phyloP scores from a whole-genome alignment of 2,113 vertebrate species.

The Centropus bengalensis region DNA sequence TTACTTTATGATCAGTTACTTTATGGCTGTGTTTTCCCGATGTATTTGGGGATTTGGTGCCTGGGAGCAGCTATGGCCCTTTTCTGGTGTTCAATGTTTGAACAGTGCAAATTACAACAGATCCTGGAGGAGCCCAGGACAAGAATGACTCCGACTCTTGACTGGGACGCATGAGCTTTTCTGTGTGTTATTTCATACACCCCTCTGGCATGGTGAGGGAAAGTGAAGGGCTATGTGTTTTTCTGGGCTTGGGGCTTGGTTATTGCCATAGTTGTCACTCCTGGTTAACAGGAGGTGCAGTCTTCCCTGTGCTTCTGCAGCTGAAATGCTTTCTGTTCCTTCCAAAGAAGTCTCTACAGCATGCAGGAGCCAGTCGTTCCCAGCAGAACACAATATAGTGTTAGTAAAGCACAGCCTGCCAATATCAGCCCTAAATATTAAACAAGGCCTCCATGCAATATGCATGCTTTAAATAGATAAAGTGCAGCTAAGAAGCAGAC shows the following conservation, averaged over 20 bases:
- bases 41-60: neutral
- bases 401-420: neutral
- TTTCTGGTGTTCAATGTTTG: neutral
- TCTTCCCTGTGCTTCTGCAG: neutral
- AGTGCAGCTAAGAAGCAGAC: neutral
- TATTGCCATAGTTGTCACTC: neutral
- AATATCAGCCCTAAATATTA: conserved; percentile 2
- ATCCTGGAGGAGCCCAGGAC: neutral
- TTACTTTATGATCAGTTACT: neutral
- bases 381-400: neutral
- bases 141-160: neutral
- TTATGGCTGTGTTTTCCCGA: neutral
- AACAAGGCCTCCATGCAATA: neutral
- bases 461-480: neutral
- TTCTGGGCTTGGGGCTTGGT: neutral
- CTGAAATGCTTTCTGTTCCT: neutral
- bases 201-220: neutral
- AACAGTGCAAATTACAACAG: neutral
- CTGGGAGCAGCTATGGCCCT: neutral
- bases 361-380: neutral
- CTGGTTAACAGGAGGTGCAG: neutral
- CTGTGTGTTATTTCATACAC: neutral
- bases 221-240: neutral
- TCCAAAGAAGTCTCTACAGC: neutral
- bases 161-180: neutral